Conservation (phyloP, 2,113 vertebrate species). For the Macquaria ambigua region DNA sequence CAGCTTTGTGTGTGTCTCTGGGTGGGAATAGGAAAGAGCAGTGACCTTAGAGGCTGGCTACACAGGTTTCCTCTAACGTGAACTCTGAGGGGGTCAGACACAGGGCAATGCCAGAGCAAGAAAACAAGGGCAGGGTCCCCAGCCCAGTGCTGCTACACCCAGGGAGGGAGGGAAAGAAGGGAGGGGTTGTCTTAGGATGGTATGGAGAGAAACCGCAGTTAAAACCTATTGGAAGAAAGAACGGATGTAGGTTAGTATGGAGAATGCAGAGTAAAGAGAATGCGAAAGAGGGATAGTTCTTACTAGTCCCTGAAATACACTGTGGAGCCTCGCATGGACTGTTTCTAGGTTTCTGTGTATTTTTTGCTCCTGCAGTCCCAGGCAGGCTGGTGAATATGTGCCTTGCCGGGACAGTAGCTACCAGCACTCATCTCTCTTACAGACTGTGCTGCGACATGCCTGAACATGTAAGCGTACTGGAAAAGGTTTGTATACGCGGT, state of each 20-base stretch:
- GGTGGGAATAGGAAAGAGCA: slow-evolving; percentile 73
- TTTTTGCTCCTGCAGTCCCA: slow-evolving; percentile 11
- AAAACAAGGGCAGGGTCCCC: slow-evolving; percentile 76
- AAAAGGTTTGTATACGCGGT: slow-evolving; percentile 46
- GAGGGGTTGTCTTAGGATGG: slow-evolving; percentile 49
- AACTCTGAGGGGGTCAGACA: slow-evolving; percentile 79
- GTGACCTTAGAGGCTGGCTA: slow-evolving; percentile 72
- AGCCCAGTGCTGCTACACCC: slow-evolving; percentile 54
- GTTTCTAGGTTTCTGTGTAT: slow-evolving; percentile 17
- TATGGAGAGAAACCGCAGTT: slow-evolving; percentile 37
- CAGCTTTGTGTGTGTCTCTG: slow-evolving; percentile 47
- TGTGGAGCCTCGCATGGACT: slow-evolving; percentile 23
- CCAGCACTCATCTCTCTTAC: slow-evolving; percentile 32
- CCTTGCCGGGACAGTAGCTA: slow-evolving; percentile 54
- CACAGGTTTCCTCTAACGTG: slow-evolving; percentile 76
- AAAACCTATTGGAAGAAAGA: slow-evolving; percentile 57
- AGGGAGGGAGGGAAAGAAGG: slow-evolving; percentile 51
- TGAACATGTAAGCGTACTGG: slow-evolving; percentile 51
- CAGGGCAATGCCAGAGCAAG: slow-evolving; percentile 75
- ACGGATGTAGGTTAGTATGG: slow-evolving; percentile 45
- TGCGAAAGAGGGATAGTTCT: slow-evolving; percentile 40
- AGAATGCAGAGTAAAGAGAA: slow-evolving; percentile 42
- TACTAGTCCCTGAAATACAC: slow-evolving; percentile 29
- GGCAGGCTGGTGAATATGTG: slow-evolving; percentile 33
- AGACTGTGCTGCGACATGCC: slow-evolving; percentile 57